A percentile compares a stretch with the other conserved stretches of the same genome.
These are phyloP conservation scores for Lithophane ornitopus DNA, from an alignment of 2,888 invertebrate genomes.

Conservation along the genomic window DNA sequence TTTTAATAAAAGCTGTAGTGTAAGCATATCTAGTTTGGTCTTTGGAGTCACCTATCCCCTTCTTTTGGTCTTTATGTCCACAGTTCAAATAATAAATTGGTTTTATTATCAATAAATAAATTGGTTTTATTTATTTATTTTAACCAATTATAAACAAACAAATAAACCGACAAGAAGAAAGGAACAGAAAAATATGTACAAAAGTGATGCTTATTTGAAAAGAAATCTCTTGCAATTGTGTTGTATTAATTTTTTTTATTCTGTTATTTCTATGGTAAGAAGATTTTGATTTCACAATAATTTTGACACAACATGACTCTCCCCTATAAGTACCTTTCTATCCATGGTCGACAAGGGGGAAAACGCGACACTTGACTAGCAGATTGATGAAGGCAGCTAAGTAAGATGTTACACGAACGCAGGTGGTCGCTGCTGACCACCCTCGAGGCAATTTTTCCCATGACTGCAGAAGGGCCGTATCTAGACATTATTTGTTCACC, in stretches of 20 bases:
- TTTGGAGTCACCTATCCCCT: not conserved
- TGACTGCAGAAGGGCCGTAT: constrained; percentile 24
- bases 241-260: not conserved
- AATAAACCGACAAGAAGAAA: no score
- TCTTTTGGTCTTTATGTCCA: not conserved
- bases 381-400: constrained; percentile 46
- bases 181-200: no score
- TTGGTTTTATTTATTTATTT: no score
- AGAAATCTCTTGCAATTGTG: no score
- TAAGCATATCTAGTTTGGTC: not conserved
- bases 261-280: not conserved
- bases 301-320: not conserved
- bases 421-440: constrained; percentile 33
- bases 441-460: constrained; percentile 16
- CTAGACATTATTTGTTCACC: not conserved
- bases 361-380: constrained; percentile 6
- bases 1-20: not conserved
- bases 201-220: no score
- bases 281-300: not conserved
- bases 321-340: not conserved
- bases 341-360: constrained; percentile 1
- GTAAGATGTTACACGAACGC: constrained; percentile 42
- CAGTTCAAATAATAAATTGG: not conserved
- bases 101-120: no score
- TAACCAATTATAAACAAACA: no score